Evolutionary conservation across 23 tunicate genomes (phyloP), one percentile per base, ranked within the genome.

Genomic region (Ciona savignyi): DNA sequence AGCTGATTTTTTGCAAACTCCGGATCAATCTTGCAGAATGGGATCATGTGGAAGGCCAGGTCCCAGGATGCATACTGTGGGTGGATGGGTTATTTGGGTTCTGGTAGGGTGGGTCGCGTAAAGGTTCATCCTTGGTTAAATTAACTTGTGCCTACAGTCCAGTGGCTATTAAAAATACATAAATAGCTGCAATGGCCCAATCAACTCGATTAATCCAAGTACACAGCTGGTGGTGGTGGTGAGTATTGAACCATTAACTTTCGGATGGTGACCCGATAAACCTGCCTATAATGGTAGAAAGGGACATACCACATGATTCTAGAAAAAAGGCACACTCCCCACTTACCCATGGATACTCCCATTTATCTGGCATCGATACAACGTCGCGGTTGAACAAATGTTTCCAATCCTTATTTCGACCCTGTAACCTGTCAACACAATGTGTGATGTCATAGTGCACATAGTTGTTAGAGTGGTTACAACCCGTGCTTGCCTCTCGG

Each of bases 281-380:
- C 62, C 21, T 19, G 21, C 20, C 21, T 21, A 51, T 21, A 19
- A 19, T 19, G 19, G 62, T 21, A 19, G 21, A 19, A 19, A 21
- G 21, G 21, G n/a, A n/a, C 23, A 11, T 65, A 19, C 15, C 21
- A 70, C 21, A 22, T 20, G 21, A 0, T n/a, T n/a, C n/a, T n/a
- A n/a, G n/a, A n/a, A n/a, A n/a, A n/a, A n/a, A 23, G 32, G 15
- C 65, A 31, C 27, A 9, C 4, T 2, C 9, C 28, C 25, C 20
- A 70, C 89, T 61, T 70, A 90, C 97, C 97, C 97, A 90, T 30
- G 97, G 97, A 75, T 90, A 90, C 75, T 90, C 97, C 97, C 97
- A 90, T 56, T 90, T 90, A 64, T 90, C 97, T 31, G 97, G 97
- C 97, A 90, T 90, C 2, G 89, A 83, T 30, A 90, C 70, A 32